Evolutionary conservation across 2,113 vertebrate species (phyloP), one percentile per base, ranked within the genome.

Genomic region (Natator depressus): DNA sequence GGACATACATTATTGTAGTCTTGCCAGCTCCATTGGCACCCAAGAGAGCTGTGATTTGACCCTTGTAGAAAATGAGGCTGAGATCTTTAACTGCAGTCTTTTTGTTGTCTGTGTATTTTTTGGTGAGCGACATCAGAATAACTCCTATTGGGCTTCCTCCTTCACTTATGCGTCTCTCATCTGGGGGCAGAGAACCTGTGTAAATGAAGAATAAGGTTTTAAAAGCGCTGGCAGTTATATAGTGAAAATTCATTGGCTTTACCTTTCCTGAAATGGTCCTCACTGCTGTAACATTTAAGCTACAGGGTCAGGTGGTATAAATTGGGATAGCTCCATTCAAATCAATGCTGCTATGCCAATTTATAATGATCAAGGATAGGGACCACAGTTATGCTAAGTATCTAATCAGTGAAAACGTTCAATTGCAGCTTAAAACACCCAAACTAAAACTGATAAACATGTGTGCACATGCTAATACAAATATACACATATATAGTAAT

Each of bases 21-120:
- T 98, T 98, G 82, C 98, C 98, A 25, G 98, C 98, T 6, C 98
- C 97, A 0, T 98, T 98, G 49, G 97, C 93, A 11, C 98, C 98
- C 94, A 98, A 80, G 31, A 98, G 91, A 0, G 96, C 98, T 1
- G 98, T 98, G 97, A 98, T 98, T 87, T 98, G 98, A 81, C 93
- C 97, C 59, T 85, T 95, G 8, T 92, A 91, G 92, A 98, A 98
- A 85, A 96, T 95, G 82, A 98, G 91, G 22, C 79, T 98, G 90
- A 98, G 97, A 79, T 98, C 96, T 85, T 92, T 95, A 47, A 98
- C 55, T 10, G 95, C 98, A 0, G 55, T 91, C 50, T 95, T 95
- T 76, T 94, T 93, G 84, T 88, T 85, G 4, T 46, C 84, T 27
- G 42, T 0, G 0, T 98, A 97, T 22, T 98, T 93, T 89, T 98